Evolutionary conservation across 2,888 invertebrate species (phyloP), one percentile per base, ranked within the genome.

Genomic region (Brenthis hecate): DNA sequence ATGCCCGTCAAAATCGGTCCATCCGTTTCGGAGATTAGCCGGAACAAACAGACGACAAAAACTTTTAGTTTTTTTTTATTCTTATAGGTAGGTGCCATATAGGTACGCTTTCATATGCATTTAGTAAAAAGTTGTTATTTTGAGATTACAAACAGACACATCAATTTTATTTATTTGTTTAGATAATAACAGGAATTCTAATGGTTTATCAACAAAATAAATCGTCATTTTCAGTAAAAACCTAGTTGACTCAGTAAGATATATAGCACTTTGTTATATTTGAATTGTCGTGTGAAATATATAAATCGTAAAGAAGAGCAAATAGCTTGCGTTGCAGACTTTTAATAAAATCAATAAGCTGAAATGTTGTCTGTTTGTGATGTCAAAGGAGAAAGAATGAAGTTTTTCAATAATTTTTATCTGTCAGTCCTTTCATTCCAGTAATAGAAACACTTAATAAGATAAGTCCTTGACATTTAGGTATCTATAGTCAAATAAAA

Each of bases 311-410:
- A 28, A 55, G 23, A 28, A 47, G 28, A 28, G 19, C 56, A 56
- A 36, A 56, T 54, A 56, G 64, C 13, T 56, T 14, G 28, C 55
- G 23, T 16, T 55, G 64, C 64, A 64, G 51, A 51, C 58, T 55
- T 64, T 64, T 56, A 56, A 64, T 64, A 64, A 64, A 64, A 61
- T 28, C 28, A n/a, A 23, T 48, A 61, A 54, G 28, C 19, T 28
- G 19, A 28, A 56, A 43, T 55, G 36, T 47, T 64, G 47, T 55
- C n/a, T 64, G 55, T 56, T 48, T 64, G 56, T 47, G n/a, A 55
- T 55, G 47, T 65, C 19, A 48, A 58, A 64, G 48, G 28, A 11
- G 47, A 64, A 64, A 23, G 13, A n/a, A 16, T 16, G 13, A 62
- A 53, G 43, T 53, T 53, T 51, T 36, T 19, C 50, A 62, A 62